Base-by-base conservation (phyloP, 2,113 vertebrate genomes). In the Aix galericulata region DNA sequence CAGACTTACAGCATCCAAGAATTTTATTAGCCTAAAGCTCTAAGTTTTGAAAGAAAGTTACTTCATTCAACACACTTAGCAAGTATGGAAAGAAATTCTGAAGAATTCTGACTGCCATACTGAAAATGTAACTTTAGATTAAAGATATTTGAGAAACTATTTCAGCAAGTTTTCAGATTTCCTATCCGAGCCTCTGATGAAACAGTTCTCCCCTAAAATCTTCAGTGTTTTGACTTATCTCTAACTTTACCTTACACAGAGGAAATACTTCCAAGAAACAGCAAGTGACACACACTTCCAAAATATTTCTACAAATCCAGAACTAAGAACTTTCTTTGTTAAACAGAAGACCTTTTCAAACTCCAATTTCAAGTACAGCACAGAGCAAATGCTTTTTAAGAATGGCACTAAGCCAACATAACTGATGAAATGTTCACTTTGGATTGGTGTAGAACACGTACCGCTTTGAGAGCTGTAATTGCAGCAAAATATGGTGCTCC, bases 401-500 rank as follows among this genome's bases (percentile, higher is more conserved):
- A 85, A 82, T 42, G 40, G 73, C 17, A 4, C 29, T 69, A n/a
- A n/a, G 75, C 59, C 78, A 76, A 81, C 3, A 74, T 8, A 83
- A 91, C 84, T 67, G 3, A 82, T 67, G 31, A 55, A 67, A 94
- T 62, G 71, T 79, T 88, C n/a, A 76, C 64, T 93, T 63, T 48
- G 67, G 17, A 68, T 34, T 76, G 72, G n/a, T 36, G 75, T 4
- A 72, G 23, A 67, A 81, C 52, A 98, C 98, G 1, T 98, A 99
- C 99, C 98, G 98, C 99, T 99, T 99, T 99, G 56, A 99, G 96
- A 88, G 99, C 99, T 40, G 99, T 98, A 97, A 99, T 99, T 44
- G 99, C 99, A 46, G 99, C 99, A 96, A 99, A 99, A 93, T 99
- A 99, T 0, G 99, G 99, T 22, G 99, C 99, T 93, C 99, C 99